These are phyloP conservation scores for Drosophila tani DNA, from an alignment of 1,140 invertebrate genomes.

Conservation along the genomic window DNA sequence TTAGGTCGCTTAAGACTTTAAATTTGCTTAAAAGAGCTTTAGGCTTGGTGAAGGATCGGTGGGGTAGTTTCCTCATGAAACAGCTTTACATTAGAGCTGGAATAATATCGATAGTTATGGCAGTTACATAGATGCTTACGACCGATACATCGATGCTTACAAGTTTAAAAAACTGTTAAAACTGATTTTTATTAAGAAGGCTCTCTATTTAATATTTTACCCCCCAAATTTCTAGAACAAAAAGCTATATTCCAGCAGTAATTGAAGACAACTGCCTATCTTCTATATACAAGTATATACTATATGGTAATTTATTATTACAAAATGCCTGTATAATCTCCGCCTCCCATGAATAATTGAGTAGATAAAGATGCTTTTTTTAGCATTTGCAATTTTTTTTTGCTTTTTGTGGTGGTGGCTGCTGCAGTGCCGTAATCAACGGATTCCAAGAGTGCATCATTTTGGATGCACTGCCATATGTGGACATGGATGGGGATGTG, in stretches of 20 bases:
- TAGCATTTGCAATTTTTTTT: background rate
- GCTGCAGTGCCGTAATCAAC: constrained; percentile 25
- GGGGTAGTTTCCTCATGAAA: no score
- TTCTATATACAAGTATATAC: background rate
- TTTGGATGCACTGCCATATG: constrained; percentile 25
- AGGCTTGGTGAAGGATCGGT: no score
- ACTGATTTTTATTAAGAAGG: background rate
- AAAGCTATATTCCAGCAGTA: background rate
- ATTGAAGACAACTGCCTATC: background rate
- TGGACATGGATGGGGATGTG: constrained; percentile 16
- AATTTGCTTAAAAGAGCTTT: no score
- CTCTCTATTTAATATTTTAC: background rate
- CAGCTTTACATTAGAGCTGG: no score
- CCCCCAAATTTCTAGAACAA: background rate
- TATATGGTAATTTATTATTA: background rate
- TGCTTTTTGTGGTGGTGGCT: background rate
- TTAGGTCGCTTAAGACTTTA: no score
- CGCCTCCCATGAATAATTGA: constrained; percentile 6
- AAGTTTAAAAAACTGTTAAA: background rate
- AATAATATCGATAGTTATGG: background rate
- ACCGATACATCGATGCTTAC: no score
- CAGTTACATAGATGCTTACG: background rate
- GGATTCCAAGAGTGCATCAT: constrained; percentile 14
- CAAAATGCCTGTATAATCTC: background rate
- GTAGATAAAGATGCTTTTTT: background rate